A percentile compares a stretch with the other conserved stretches of the same genome.
Conservation (phyloP, 1,140 invertebrate genomes). For the Solen grandis region DNA sequence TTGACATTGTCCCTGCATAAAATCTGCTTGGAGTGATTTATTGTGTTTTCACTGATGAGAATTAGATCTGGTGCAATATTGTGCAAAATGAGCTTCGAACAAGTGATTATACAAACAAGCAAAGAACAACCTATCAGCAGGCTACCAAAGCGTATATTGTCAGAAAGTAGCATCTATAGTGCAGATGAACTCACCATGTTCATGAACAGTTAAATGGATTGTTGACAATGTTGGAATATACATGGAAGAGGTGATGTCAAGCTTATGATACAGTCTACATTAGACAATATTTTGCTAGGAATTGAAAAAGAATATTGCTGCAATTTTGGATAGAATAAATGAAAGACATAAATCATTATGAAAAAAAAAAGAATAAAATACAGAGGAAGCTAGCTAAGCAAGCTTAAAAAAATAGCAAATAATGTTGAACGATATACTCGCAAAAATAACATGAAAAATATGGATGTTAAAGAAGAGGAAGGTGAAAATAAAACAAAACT, state of each 20-base stretch:
- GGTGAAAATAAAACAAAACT: not conserved
- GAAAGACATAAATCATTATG: not conserved
- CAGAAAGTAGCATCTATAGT: not conserved
- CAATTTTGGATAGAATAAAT: not conserved
- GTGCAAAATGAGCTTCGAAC: no score
- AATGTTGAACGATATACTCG: not conserved
- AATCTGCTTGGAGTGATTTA: no score
- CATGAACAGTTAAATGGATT: not conserved
- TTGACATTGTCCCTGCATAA: no score
- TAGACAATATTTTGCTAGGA: not conserved
- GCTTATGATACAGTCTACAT: not conserved
- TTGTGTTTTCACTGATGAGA: no score
- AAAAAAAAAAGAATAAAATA: not conserved
- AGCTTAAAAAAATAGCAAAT: not conserved
- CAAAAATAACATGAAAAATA: not conserved
- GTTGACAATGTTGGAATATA: not conserved
- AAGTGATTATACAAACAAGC: not conserved
- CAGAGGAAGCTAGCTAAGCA: not conserved
- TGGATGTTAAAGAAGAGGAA: not conserved
- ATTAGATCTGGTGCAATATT: no score
- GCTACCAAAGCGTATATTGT: not conserved
- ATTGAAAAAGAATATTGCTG: not conserved
- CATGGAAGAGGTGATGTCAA: not conserved
- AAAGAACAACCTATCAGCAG: not conserved
- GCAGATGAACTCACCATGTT: not conserved